Conservation (phyloP, 1,140 invertebrate genomes). For the Danaus plexippus region DNA sequence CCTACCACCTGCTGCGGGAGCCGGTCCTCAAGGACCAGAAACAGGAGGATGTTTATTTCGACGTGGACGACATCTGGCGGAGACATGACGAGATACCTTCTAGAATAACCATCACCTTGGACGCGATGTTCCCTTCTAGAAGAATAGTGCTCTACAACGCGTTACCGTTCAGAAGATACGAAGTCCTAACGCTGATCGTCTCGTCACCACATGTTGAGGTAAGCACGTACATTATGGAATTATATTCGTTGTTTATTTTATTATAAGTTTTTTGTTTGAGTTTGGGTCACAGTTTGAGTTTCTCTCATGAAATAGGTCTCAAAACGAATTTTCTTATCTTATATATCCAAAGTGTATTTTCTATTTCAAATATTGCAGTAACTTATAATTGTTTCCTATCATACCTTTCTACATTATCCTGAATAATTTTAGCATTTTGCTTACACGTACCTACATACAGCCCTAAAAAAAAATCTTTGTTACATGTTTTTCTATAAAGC, state of each 20-base stretch:
- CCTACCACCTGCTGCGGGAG: conserved; percentile 75
- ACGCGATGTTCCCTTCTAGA: conserved; percentile 68
- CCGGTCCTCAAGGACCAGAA: conserved; percentile 51
- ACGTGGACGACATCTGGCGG: conserved; percentile 67
- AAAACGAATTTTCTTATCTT: too few species aligned
- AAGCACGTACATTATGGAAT: conserved; percentile 10
- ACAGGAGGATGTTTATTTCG: conserved; percentile 63
- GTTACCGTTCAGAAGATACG: conserved; percentile 65
- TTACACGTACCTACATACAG: background rate
- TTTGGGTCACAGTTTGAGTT: too few species aligned
- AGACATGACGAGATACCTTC: conserved; percentile 57
- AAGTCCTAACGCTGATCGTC: conserved; percentile 71
- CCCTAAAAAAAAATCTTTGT: background rate
- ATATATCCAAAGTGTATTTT: too few species aligned
- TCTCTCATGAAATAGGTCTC: too few species aligned
- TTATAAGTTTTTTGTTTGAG: too few species aligned
- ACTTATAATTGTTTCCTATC: too few species aligned
- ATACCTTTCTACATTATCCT: too few species aligned
- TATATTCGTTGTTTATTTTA: too few species aligned
- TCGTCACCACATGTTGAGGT: conserved; percentile 73
- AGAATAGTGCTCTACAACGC: conserved; percentile 73
- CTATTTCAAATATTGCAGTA: too few species aligned
- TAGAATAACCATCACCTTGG: conserved; percentile 58
- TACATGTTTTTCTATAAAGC: background rate
- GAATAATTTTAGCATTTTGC: too few species aligned